These are phyloP conservation scores for Bryconaethiops microstoma DNA, from an alignment of 2,797 vertebrate species.

Conservation along the genomic window DNA sequence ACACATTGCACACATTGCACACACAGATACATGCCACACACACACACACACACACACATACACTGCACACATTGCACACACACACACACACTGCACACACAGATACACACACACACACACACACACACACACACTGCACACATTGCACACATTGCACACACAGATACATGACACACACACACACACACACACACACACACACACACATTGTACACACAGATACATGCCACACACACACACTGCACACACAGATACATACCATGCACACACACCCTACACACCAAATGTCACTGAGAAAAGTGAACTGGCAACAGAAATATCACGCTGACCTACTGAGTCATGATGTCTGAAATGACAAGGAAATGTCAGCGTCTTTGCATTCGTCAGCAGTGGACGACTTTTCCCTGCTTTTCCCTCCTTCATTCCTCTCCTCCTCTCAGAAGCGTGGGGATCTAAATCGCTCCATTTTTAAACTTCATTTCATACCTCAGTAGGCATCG, in stretches of 20 bases:
- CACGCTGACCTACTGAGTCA: constrained; percentile 38
- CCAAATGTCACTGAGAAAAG: constrained; percentile 44
- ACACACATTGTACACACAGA: no score
- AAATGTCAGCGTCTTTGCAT: constrained; percentile 46
- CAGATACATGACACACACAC: no score
- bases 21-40: no score
- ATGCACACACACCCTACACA: constrained; percentile 2
- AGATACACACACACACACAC: no score
- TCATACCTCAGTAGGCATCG: constrained; percentile 79
- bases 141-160: no score
- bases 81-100: no score
- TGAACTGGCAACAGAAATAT: constrained; percentile 40
- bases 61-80: no score
- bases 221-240: not conserved
- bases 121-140: no score
- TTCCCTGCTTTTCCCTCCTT: constrained; percentile 12
- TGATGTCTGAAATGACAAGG: constrained; percentile 22
- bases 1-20: no score
- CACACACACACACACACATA: no score
- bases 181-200: not conserved
- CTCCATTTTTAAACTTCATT: constrained; percentile 68
- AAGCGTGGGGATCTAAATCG: not conserved
- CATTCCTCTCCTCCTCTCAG: constrained; percentile 43
- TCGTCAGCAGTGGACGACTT: constrained; percentile 9
- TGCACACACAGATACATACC: not conserved